These are phyloP conservation scores for Upupa epops DNA, from an alignment of 2,113 vertebrate genomes.

Conservation along the genomic window DNA sequence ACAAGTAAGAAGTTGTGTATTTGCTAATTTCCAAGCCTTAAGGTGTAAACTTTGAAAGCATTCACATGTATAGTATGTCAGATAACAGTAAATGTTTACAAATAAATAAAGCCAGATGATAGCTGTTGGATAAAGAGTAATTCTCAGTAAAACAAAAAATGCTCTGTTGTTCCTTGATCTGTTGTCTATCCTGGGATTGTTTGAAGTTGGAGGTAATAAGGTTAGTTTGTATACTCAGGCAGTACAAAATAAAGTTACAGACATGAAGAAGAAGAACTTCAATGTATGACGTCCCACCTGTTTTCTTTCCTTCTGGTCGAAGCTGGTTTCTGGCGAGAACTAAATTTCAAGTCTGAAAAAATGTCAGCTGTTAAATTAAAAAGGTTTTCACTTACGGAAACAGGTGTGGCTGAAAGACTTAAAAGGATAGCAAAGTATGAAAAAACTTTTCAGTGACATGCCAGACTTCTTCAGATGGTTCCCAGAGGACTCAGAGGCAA, in stretches of 20 bases:
- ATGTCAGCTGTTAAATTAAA: neutral
- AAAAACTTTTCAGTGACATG: neutral
- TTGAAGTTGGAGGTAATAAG: neutral
- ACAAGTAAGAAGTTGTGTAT: neutral
- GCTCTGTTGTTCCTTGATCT: neutral
- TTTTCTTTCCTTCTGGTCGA: neutral
- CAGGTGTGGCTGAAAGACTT: neutral
- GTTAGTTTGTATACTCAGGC: neutral
- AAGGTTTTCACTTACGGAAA: slow-evolving; percentile 30
- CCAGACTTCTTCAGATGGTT: neutral
- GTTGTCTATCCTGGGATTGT: neutral
- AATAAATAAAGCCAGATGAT: neutral
- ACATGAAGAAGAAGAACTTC: neutral
- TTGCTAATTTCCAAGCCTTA: slow-evolving; percentile 16
- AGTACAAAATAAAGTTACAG: neutral
- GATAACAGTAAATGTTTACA: neutral
- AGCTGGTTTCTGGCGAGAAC: neutral
- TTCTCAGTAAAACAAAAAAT: neutral
- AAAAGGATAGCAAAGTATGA: neutral
- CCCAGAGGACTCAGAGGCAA: neutral
- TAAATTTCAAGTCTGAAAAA: neutral
- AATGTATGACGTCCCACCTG: neutral
- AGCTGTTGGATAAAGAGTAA: neutral
- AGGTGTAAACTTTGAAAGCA: neutral
- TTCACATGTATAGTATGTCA: neutral